Conservation (phyloP, 2,888 invertebrate species). For the Leptinotarsa tumamoca region DNA sequence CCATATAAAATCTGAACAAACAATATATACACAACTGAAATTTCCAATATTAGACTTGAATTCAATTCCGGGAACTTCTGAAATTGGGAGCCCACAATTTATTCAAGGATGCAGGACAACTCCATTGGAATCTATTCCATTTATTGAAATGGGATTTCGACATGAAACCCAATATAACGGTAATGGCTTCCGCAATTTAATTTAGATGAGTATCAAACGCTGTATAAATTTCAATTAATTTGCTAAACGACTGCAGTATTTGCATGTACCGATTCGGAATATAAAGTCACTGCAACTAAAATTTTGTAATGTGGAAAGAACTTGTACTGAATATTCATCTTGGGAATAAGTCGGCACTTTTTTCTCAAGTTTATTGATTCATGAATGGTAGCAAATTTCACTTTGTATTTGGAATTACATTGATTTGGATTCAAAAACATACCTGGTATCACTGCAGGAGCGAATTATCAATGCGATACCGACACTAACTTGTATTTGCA, state of each 20-base stretch:
- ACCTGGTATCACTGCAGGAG: no score
- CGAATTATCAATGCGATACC: no score
- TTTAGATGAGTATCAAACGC: conserved; percentile 28
- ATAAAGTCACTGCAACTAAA: conserved; percentile 11
- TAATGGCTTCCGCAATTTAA: conserved; percentile 29
- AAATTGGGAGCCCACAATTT: conserved; percentile 3
- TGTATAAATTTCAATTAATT: conserved; percentile 38
- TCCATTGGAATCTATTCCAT: conserved; percentile 21
- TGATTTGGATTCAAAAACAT: no score
- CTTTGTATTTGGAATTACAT: neutral
- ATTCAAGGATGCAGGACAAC: neutral
- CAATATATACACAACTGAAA: neutral
- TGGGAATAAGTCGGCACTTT: neutral
- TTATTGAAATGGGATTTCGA: conserved; percentile 24
- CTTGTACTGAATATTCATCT: neutral
- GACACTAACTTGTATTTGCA: no score
- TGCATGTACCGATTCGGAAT: conserved; percentile 14
- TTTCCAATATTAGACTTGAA: neutral
- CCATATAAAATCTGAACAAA: neutral
- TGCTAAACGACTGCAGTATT: conserved; percentile 18
- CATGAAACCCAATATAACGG: conserved; percentile 29
- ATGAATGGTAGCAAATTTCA: neutral
- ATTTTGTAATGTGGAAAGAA: neutral
- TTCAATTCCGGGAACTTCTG: neutral
- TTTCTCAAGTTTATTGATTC: neutral